These are phyloP conservation scores for Oligia fasciuncula DNA, from an alignment of 2,888 invertebrate species.

Conservation along the genomic window DNA sequence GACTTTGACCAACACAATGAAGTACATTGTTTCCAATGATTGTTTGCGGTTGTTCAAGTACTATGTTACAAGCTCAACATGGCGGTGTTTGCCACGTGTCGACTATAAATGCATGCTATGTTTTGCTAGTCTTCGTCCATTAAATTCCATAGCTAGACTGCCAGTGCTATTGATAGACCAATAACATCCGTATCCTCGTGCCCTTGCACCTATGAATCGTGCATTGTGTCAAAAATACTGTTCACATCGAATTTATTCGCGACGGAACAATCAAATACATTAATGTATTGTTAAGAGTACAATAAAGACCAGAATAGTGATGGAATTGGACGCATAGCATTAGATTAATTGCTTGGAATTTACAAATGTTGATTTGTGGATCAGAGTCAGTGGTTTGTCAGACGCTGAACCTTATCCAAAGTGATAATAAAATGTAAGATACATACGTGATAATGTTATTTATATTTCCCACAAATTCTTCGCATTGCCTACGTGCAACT, in stretches of 20 bases:
- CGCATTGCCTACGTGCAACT: not conserved
- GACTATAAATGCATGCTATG: slow-evolving; percentile 69
- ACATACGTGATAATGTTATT: not conserved
- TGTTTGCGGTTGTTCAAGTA: slow-evolving; percentile 61
- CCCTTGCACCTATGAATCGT: slow-evolving; percentile 69
- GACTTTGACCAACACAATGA: slow-evolving; percentile 63
- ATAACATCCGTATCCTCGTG: slow-evolving; percentile 78
- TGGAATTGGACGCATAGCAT: slow-evolving; percentile 20
- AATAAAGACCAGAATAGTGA: slow-evolving; percentile 30
- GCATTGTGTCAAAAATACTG: slow-evolving; percentile 66
- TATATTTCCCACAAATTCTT: not conserved
- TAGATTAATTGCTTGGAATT: slow-evolving; percentile 33
- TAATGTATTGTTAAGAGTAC: slow-evolving; percentile 25
- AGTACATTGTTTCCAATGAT: slow-evolving; percentile 60
- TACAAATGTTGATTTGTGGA: slow-evolving; percentile 9
- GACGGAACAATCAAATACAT: slow-evolving; percentile 16
- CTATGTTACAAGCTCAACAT: slow-evolving; percentile 57
- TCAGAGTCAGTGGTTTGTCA: not conserved
- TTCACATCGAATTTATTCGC: slow-evolving; percentile 17
- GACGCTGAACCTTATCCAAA: not conserved
- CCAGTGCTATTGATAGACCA: slow-evolving; percentile 81
- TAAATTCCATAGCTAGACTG: slow-evolving; percentile 76
- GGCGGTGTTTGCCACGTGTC: slow-evolving; percentile 77
- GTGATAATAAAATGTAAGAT: not conserved
- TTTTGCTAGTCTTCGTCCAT: slow-evolving; percentile 72